These are phyloP conservation scores for Myotis vivesi DNA, from an alignment of 2,797 vertebrate genomes.

Conservation along the genomic window DNA sequence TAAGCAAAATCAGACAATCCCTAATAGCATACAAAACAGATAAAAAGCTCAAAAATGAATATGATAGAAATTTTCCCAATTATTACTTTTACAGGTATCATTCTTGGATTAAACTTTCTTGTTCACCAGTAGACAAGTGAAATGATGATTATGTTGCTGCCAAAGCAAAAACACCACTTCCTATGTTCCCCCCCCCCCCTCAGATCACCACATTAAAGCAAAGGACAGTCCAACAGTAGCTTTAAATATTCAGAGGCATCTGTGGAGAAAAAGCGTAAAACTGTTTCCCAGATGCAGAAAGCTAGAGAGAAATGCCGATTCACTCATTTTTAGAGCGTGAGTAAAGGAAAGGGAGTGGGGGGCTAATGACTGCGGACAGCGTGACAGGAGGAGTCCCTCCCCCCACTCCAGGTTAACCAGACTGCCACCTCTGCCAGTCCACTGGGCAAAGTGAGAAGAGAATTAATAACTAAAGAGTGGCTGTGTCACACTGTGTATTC, in stretches of 20 bases:
- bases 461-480: background rate
- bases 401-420: background rate
- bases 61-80: background rate
- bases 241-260: background rate
- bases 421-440: background rate
- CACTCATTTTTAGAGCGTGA: background rate
- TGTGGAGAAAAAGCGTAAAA: background rate
- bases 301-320: background rate
- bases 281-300: background rate
- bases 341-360: background rate
- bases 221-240: background rate
- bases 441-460: background rate
- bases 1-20: background rate
- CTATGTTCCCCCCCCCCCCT: background rate
- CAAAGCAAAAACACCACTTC: background rate
- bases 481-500: background rate
- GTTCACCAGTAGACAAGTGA: background rate
- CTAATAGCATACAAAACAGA: background rate
- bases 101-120: constrained; percentile 2
- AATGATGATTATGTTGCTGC: background rate
- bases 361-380: background rate
- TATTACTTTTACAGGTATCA: background rate
- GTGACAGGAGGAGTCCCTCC: background rate
- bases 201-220: background rate
- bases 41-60: background rate